Evolutionary conservation across 2,888 invertebrate genomes (phyloP).

Genomic region (Petrophora chlorosata): DNA sequence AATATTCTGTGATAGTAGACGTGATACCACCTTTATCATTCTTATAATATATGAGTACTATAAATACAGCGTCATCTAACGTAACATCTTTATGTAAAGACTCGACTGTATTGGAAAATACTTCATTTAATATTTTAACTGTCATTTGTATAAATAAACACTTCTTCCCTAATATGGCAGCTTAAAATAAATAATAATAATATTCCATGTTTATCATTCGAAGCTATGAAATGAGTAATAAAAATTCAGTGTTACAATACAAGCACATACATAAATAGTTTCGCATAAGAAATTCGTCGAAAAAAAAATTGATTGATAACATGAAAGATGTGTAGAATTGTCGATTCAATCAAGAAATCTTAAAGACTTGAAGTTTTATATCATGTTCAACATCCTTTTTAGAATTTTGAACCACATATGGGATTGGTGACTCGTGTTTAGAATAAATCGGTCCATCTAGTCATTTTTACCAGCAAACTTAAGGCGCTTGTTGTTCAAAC

Average conservation of each 20-base stretch:
- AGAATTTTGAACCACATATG: neutral
- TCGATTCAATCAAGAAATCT: no score
- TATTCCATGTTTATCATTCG: constrained; percentile 5
- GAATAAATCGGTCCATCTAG: neutral
- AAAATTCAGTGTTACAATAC: neutral
- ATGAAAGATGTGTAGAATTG: no score
- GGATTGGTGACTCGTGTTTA: neutral
- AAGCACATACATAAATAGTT: no score
- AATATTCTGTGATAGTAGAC: constrained; percentile 83
- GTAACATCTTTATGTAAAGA: constrained; percentile 25
- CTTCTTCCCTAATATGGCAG: constrained; percentile 14
- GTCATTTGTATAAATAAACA: constrained; percentile 28
- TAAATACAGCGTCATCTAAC: constrained; percentile 27
- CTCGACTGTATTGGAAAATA: constrained; percentile 15
- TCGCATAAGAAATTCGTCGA: no score
- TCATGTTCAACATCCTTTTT: neutral
- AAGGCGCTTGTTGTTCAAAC: constrained; percentile 42
- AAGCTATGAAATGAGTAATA: neutral
- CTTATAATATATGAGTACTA: constrained; percentile 47
- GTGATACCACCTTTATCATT: constrained; percentile 78
- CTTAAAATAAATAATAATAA: constrained; percentile 7
- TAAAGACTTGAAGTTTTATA: neutral
- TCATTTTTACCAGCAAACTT: constrained; percentile 6
- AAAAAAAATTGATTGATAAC: no score
- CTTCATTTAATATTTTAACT: constrained; percentile 18